Evolutionary conservation across 2,888 invertebrate genomes (phyloP), one percentile per base, ranked within the genome.

Genomic region (Pelosia muscerda): DNA sequence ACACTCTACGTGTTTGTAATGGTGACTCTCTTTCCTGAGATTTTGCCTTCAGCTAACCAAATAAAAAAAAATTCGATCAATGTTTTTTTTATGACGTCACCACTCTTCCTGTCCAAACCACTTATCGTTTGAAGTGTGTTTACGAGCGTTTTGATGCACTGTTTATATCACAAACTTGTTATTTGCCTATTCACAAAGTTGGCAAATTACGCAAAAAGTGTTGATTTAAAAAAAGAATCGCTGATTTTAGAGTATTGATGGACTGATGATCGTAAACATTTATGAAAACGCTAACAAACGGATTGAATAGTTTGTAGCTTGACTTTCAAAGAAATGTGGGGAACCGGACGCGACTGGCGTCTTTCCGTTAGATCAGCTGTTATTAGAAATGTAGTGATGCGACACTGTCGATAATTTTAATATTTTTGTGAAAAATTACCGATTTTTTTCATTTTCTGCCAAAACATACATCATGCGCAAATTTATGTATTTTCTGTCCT

Each of bases 291-390:
- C 19, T 49, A n/a, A n/a, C 9, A 49, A n/a, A 49, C 42, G n/a
- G 19, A 49, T 9, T 49, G 2, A 31, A 31, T 10, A 57, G 26
- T 57, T n/a, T 26, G 31, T n/a, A 42, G 3, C 38, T 31, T 13
- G 28, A 34, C 25, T 56, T 26, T 22, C n/a, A 19, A 54, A 34
- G 23, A 63, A 28, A 38, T 38, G 5, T 26, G 55, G n/a, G 9
- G 60, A 71, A 81, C 81, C 76, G 81, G 78, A 81, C 59, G 26
- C 26, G 10, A 49, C 63, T 25, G 69, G 58, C 64, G 70, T 23
- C 65, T 78, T 78, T 79, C 81, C 79, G 76, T 81, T 81, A 76
- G 71, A 78, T 73, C 79, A 74, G 74, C 78, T 81, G 81, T 76
- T 79, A 72, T 73, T 79, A 79, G 69, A 65, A 64, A 31, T 66